Conservation (phyloP, 2,113 vertebrate genomes). For the Laticauda laticaudata region DNA sequence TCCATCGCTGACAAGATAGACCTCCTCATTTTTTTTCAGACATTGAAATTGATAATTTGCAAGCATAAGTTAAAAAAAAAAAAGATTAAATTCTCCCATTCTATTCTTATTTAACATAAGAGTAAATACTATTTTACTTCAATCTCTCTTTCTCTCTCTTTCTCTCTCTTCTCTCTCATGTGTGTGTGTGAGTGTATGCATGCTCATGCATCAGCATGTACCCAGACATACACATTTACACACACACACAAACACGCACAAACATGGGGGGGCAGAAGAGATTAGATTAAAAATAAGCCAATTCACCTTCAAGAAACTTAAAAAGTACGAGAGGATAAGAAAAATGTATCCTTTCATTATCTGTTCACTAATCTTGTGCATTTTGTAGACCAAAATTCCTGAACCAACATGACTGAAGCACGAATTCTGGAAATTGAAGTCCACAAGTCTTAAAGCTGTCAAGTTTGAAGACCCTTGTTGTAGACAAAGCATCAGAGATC, state of each 20-base stretch:
- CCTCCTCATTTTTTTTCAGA: neutral
- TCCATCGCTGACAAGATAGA: neutral
- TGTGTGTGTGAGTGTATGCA: neutral
- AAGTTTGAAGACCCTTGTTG: neutral
- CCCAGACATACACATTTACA: neutral
- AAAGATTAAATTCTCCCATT: neutral
- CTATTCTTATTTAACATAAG: neutral
- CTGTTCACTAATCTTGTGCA: neutral
- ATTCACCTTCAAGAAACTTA: neutral
- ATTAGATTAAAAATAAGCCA: neutral
- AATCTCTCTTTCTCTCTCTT: too few species aligned
- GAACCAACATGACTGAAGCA: too few species aligned
- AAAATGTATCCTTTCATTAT: neutral
- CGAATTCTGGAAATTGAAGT: too few species aligned
- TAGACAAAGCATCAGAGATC: neutral
- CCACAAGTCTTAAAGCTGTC: too few species aligned
- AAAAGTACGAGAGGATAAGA: neutral
- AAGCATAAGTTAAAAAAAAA: neutral
- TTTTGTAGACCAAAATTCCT: neutral
- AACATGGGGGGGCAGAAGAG: neutral
- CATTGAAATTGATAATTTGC: neutral
- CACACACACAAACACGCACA: neutral
- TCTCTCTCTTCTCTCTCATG: too few species aligned
- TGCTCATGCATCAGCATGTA: neutral
- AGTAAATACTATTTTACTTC: neutral